phyloP scores from a whole-genome alignment of 2,888 invertebrate genomes.

The Poecilobothrus nobilitatus region DNA sequence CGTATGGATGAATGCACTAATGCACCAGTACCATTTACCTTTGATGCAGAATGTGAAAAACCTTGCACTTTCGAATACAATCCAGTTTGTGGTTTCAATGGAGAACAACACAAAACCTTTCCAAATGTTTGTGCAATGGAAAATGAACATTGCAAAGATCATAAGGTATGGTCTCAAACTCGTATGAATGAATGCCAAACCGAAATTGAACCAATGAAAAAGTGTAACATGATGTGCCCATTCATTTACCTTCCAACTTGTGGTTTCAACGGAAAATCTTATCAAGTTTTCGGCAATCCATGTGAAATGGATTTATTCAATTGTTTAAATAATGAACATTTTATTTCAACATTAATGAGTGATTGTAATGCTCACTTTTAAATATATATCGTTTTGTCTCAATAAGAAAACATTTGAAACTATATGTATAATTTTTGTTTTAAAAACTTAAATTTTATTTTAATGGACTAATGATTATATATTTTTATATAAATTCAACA shows the following conservation, averaged over 20 bases:
- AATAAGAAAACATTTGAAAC: not conserved
- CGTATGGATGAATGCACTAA: not conserved
- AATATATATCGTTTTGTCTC: too few species aligned
- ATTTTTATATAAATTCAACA: not conserved
- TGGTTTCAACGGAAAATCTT: not conserved
- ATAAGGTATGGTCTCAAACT: not conserved
- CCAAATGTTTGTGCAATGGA: slow-evolving; percentile 5
- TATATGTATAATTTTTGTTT: not conserved
- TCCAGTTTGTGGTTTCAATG: slow-evolving; percentile 10
- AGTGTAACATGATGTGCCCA: not conserved
- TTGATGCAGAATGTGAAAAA: not conserved
- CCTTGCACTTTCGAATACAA: not conserved
- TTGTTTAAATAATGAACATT: not conserved
- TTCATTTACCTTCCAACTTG: not conserved
- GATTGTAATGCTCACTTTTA: not conserved
- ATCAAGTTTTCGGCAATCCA: not conserved
- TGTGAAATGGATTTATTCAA: not conserved
- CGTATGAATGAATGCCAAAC: not conserved
- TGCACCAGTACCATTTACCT: not conserved
- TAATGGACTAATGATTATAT: too few species aligned
- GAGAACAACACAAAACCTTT: slow-evolving; percentile 1
- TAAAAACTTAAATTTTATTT: not conserved
- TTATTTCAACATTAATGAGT: not conserved
- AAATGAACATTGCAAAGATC: slow-evolving; percentile 11
- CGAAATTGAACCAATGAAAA: not conserved